These are phyloP conservation scores for Lepisosteus osseus DNA, from an alignment of 2,113 vertebrate species.

Conservation along the genomic window DNA sequence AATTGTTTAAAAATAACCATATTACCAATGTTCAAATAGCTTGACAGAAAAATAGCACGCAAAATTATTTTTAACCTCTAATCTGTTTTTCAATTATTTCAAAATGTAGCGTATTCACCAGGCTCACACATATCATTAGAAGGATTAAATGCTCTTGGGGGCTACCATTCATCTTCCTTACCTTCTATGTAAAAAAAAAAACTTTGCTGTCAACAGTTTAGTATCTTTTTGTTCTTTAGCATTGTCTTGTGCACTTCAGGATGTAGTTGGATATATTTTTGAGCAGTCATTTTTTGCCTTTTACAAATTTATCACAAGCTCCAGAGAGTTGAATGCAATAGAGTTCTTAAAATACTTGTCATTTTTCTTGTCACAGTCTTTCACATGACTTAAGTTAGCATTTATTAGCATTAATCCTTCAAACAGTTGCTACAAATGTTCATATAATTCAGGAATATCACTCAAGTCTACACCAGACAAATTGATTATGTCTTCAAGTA, in stretches of 20 bases:
- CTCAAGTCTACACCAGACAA: background rate
- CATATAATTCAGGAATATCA: background rate
- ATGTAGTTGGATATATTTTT: slow-evolving; percentile 1
- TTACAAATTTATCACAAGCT: background rate
- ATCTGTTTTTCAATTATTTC: slow-evolving; percentile 2
- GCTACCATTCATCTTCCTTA: background rate
- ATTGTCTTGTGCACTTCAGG: background rate
- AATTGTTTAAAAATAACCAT: background rate
- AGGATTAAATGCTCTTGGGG: background rate
- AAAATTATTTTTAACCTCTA: background rate
- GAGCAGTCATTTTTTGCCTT: background rate
- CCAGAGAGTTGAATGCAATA: background rate
- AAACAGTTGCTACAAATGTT: background rate
- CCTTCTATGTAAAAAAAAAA: background rate
- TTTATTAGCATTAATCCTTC: slow-evolving; percentile 6
- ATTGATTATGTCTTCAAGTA: background rate
- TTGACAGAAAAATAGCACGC: background rate
- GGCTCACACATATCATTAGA: background rate
- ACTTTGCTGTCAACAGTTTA: background rate
- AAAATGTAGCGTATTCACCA: background rate
- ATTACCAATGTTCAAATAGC: background rate
- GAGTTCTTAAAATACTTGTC: slow-evolving; percentile 9
- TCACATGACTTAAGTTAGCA: background rate
- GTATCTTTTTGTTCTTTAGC: background rate
- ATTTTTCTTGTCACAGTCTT: background rate